Evolutionary conservation across 2,797 vertebrate genomes (phyloP).

Genomic region (Rachycentron canadum): DNA sequence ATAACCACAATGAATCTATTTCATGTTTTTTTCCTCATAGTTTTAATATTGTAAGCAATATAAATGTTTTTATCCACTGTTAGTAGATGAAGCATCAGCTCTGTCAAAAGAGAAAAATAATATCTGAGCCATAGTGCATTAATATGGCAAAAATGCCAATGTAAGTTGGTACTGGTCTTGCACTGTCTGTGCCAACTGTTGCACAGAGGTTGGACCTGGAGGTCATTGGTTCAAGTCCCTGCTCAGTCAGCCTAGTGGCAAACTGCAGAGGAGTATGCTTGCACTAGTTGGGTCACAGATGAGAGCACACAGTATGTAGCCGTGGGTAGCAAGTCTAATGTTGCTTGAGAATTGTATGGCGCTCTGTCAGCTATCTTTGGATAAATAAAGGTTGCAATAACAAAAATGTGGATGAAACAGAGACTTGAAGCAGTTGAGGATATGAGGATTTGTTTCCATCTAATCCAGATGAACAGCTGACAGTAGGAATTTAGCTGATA

Average conservation of each 20-base stretch:
- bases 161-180: not conserved
- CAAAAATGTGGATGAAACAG: slow-evolving; percentile 51
- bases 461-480: slow-evolving; percentile 82
- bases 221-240: not conserved
- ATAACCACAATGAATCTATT: no score
- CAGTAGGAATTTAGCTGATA: slow-evolving; percentile 77
- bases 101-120: not conserved
- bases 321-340: not conserved
- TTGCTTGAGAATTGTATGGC: not conserved
- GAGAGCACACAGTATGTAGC: slow-evolving; percentile 11
- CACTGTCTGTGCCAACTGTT: not conserved
- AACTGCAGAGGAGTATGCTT: not conserved
- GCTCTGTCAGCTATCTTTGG: slow-evolving; percentile 3
- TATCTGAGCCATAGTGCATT: not conserved
- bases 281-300: not conserved
- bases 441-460: slow-evolving; percentile 68
- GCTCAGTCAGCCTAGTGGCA: not conserved
- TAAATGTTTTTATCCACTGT: not conserved
- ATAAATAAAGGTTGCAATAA: slow-evolving; percentile 44
- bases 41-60: not conserved
- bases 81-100: not conserved
- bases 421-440: slow-evolving; percentile 50
- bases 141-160: not conserved
- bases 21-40: not conserved
- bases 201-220: not conserved